These are phyloP conservation scores for Rhodophaea formosa DNA, from an alignment of 2,888 invertebrate species.

Conservation along the genomic window DNA sequence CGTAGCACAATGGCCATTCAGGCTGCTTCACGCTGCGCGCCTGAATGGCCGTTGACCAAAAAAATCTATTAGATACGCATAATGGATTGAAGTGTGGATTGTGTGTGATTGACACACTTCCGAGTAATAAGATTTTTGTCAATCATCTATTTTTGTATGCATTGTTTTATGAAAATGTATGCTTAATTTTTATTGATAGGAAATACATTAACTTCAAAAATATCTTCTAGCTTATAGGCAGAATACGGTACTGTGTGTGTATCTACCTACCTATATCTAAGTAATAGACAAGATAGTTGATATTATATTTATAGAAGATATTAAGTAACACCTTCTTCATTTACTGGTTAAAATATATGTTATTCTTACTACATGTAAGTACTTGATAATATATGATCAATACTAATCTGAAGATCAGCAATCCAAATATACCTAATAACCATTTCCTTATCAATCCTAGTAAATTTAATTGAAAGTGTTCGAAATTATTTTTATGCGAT, in stretches of 20 bases:
- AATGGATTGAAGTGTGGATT: constrained; percentile 55
- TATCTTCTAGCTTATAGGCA: no score
- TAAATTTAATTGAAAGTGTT: constrained; percentile 14
- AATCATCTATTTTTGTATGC: neutral
- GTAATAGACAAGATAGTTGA: no score
- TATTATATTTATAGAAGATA: no score
- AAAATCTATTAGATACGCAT: constrained; percentile 79
- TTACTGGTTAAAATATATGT: neutral
- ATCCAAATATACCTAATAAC: neutral
- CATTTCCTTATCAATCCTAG: constrained; percentile 3
- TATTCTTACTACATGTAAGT: no score
- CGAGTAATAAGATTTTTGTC: constrained; percentile 13
- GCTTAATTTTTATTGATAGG: no score
- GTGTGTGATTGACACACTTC: constrained; percentile 23
- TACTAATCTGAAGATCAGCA: neutral
- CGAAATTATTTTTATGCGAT: constrained; percentile 1
- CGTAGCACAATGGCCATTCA: constrained; percentile 73
- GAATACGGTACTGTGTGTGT: no score
- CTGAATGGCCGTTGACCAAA: constrained; percentile 73
- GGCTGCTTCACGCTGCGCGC: constrained; percentile 71
- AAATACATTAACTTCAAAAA: no score
- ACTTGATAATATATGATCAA: no score
- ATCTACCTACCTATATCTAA: no score
- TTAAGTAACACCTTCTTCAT: neutral
- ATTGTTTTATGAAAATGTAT: neutral